Base-by-base conservation (phyloP, 2,113 vertebrate genomes). In the Phocoena sinus region DNA sequence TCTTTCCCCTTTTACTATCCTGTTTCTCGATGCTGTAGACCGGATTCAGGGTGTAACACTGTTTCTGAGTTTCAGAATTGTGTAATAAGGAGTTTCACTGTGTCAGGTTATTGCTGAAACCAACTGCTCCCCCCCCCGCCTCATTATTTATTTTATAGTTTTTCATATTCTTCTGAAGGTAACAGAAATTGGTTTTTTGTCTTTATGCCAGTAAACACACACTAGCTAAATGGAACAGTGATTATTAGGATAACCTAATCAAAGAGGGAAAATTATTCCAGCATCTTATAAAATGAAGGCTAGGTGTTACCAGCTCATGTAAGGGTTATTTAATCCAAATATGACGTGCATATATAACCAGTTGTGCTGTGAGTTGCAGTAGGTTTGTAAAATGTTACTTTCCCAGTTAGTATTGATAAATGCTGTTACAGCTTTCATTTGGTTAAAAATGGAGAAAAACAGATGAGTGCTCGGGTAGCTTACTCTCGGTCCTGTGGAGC, bases 1-100 rank as follows among this genome's bases (percentile, higher is more conserved):
- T 62, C 50, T 94, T 81, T 65, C 20, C 44, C 18, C 50, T 60
- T 84, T 53, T 53, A 33, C 53, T 65, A 25, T 92, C 7, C 56
- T 80, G 50, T 38, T 81, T 73, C 68, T 87, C 74, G 60, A 2
- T 50, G 36, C 47, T 6, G 1, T 77, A 26, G 38, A 25, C 26
- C 18, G 12, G 44, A 67, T 67, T 95, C 38, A 67, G 3, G 58
- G 47, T 84, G 9, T 76, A 47, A 67, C n/a, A 26, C 58, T 92
- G 20, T 73, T 63, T 90, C 76, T 83, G 47, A 91, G 33, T 87
- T 96, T 94, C 17, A 82, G n/a, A 88, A 81, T 60, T 91, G 12
- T 79, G 14, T 62, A 84, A 62, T 89, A 68, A 89, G 50, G 65
- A 85, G 14, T 53, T 70, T 89, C 15, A n/a, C 31, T 77, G 11